phyloP scores from a whole-genome alignment of 2,888 invertebrate species.

The Microplitis manilae region DNA sequence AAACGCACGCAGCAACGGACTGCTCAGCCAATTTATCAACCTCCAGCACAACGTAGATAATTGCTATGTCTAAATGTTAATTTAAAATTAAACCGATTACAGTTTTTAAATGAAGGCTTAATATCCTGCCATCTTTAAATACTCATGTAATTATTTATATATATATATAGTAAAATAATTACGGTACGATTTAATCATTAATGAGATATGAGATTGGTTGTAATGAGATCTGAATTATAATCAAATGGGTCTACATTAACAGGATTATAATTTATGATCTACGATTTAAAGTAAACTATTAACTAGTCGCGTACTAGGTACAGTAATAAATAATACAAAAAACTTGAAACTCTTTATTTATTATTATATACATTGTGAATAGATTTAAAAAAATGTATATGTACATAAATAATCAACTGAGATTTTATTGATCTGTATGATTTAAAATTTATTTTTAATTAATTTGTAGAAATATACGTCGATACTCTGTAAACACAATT shows the following conservation, averaged over 20 bases:
- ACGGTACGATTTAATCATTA: background rate
- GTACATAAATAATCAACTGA: background rate
- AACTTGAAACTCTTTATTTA: background rate
- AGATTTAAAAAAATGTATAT: background rate
- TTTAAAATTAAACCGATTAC: no score
- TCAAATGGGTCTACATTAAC: background rate
- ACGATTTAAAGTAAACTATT: no score
- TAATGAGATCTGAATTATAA: background rate
- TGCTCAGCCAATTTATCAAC: conserved; percentile 68
- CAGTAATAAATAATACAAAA: no score
- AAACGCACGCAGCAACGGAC: conserved; percentile 64
- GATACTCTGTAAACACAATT: background rate
- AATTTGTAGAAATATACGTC: background rate
- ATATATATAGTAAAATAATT: background rate
- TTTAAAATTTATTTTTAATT: background rate
- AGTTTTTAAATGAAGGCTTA: background rate
- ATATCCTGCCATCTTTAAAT: background rate
- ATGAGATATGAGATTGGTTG: background rate
- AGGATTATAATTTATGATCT: background rate
- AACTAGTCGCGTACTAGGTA: no score
- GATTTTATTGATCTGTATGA: background rate
- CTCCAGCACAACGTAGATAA: conserved; percentile 65
- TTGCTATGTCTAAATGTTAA: conserved; percentile 19
- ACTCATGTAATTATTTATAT: background rate
- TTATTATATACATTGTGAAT: background rate